These are phyloP conservation scores for Tipula helvola DNA, from an alignment of 2,888 invertebrate species.

Conservation along the genomic window DNA sequence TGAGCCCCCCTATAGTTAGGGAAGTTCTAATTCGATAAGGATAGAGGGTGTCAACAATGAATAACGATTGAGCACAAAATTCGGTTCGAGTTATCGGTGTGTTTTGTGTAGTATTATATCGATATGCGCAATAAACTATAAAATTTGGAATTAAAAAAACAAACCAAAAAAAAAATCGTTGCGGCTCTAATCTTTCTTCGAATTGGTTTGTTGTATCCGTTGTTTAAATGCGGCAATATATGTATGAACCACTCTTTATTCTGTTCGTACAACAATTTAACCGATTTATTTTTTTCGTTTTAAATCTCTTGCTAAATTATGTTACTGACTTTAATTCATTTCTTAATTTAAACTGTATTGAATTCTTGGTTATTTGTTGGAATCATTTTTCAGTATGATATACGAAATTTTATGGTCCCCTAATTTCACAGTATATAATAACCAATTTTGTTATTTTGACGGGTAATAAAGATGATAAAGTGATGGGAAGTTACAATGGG, in stretches of 20 bases:
- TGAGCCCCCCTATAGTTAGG: background rate
- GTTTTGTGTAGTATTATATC: background rate
- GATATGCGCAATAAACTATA: background rate
- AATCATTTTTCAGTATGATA: background rate
- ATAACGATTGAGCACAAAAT: background rate
- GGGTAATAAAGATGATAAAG: background rate
- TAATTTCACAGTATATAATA: background rate
- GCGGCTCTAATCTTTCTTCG: background rate
- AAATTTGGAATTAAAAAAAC: background rate
- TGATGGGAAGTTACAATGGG: too few relatives aligned
- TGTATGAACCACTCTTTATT: background rate
- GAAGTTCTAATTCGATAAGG: conserved; percentile 4
- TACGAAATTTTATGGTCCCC: background rate
- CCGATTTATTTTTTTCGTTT: background rate
- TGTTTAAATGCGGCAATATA: background rate
- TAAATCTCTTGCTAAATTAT: background rate
- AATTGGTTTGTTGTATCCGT: background rate
- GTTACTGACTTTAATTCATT: background rate
- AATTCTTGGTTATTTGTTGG: background rate
- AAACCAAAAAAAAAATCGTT: background rate
- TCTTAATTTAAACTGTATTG: background rate
- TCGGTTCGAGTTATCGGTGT: background rate
- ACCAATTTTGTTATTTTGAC: background rate
- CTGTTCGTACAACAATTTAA: background rate
- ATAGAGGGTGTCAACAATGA: background rate